Conservation (phyloP, 2,888 invertebrate genomes). For the Bhutanitis thaidina region DNA sequence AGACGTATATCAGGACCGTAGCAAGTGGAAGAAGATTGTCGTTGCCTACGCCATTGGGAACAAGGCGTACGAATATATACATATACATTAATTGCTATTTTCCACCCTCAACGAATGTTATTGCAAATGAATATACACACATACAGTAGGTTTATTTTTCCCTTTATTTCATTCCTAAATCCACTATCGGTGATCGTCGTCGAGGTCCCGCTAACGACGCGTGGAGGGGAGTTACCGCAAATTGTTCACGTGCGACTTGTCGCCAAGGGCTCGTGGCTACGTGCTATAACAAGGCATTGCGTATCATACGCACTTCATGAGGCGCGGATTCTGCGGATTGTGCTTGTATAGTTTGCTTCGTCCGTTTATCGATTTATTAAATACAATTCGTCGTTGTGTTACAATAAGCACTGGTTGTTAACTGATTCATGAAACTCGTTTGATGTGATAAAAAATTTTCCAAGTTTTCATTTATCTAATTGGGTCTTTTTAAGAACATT, state of each 20-base stretch:
- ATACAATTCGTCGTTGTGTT: no score
- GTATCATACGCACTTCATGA: neutral
- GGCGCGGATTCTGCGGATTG: slow-evolving; percentile 22
- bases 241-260: slow-evolving; percentile 49
- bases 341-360: slow-evolving; percentile 1
- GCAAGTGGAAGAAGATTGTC: no score
- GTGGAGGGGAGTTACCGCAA: slow-evolving; percentile 30
- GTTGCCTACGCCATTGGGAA: no score
- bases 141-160: slow-evolving; percentile 2
- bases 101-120: neutral
- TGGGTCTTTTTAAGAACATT: no score
- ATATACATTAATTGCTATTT: neutral
- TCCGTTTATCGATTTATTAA: neutral
- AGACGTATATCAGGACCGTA: no score
- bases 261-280: slow-evolving; percentile 42
- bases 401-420: no score
- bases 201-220: slow-evolving; percentile 37
- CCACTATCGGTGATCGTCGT: slow-evolving; percentile 26
- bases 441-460: no score
- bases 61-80: no score
- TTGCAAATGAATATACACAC: neutral
- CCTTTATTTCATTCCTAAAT: slow-evolving; percentile 18
- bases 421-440: no score
- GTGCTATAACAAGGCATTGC: slow-evolving; percentile 22
- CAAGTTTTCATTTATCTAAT: no score